Conservation (phyloP, 1,140 invertebrate genomes). For the Ips typographus region DNA sequence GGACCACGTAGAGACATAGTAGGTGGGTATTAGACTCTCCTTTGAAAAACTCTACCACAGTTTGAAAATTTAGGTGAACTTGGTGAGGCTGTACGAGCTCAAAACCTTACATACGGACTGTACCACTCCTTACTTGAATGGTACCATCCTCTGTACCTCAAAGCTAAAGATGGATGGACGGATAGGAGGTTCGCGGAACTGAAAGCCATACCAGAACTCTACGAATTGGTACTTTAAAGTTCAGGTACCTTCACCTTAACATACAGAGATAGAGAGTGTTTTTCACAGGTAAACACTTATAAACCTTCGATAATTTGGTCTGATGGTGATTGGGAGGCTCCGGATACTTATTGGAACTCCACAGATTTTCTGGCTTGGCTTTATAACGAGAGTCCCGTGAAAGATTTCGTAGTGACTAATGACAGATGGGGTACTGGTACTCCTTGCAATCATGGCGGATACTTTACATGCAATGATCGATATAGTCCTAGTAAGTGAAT, state of each 20-base stretch:
- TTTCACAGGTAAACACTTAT: slow-evolving; percentile 58
- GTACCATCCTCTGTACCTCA: slow-evolving; percentile 85
- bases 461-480: slow-evolving; percentile 81
- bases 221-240: slow-evolving; percentile 64
- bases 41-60: not conserved
- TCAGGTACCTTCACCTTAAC: not conserved
- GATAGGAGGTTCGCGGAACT: slow-evolving; percentile 35
- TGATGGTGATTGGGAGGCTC: slow-evolving; percentile 86
- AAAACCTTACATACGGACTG: slow-evolving; percentile 74
- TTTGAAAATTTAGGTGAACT: slow-evolving; percentile 60
- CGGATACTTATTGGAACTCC: slow-evolving; percentile 79
- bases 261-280: not conserved
- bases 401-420: slow-evolving; percentile 84
- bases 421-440: slow-evolving; percentile 81
- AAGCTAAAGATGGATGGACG: slow-evolving; percentile 63
- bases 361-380: slow-evolving; percentile 80
- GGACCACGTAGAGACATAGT: slow-evolving; percentile 20
- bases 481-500: slow-evolving; percentile 74
- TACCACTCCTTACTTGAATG: slow-evolving; percentile 92
- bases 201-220: slow-evolving; percentile 73
- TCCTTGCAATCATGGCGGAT: slow-evolving; percentile 85
- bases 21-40: not conserved
- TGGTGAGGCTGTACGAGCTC: slow-evolving; percentile 65
- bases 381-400: slow-evolving; percentile 93
- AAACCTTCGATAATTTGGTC: slow-evolving; percentile 91